Evolutionary conservation across 2,113 vertebrate species (phyloP).

Genomic region (Eidolon helvum): DNA sequence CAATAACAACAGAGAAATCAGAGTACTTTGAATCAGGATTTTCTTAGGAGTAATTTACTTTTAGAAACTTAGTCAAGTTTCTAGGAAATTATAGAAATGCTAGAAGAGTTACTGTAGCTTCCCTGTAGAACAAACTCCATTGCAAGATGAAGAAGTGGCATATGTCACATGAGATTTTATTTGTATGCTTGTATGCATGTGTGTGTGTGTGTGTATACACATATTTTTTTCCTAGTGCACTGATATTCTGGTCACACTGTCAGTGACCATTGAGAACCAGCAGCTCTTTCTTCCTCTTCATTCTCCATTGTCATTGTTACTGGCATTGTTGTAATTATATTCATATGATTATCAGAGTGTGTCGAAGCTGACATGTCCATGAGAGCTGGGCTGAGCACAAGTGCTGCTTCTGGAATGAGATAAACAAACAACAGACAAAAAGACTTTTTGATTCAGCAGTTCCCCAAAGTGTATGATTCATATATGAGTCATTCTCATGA

Average conservation of each 20-base stretch:
- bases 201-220: background rate
- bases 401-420: constrained; percentile 35
- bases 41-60: background rate
- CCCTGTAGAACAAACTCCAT: background rate
- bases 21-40: background rate
- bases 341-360: constrained; percentile 51
- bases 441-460: background rate
- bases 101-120: background rate
- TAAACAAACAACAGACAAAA: constrained; percentile 61
- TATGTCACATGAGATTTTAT: background rate
- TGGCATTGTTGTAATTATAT: constrained; percentile 51
- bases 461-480: constrained; percentile 14
- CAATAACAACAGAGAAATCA: background rate
- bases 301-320: background rate
- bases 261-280: background rate
- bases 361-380: background rate
- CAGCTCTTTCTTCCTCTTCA: background rate
- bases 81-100: background rate
- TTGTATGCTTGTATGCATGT: background rate
- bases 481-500: constrained; percentile 53
- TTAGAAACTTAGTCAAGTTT: background rate
- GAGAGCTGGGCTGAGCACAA: background rate
- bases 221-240: background rate
- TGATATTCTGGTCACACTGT: background rate
- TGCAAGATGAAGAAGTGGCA: background rate